Evolutionary conservation across 2,797 vertebrate genomes (phyloP), one percentile per base, ranked within the genome.

Genomic region (Alosa sapidissima): DNA sequence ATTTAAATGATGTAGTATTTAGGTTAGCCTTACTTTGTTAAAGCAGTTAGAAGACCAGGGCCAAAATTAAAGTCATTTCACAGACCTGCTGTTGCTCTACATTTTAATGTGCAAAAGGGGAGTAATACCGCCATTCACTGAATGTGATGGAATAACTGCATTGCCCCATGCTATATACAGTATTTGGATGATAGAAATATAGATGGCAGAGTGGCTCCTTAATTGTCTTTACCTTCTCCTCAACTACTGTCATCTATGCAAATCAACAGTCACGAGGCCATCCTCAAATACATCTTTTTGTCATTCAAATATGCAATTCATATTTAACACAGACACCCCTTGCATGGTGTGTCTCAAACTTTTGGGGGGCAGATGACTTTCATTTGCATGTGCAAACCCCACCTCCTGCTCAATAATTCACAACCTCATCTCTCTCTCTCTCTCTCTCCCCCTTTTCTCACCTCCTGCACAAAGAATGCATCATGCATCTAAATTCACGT

Each of bases 381-480:
- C 81, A 91, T 93, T 93, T 93, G 90, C 92, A 93, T 92, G 86
- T 85, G 81, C 90, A 83, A 48, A 91, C 88, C 88, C 91, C 86
- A 89, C 91, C 92, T 78, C 89, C 92, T 85, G 83, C 88, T 92
- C 90, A 91, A 91, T 92, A 93, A 93, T 93, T 91, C 45, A 94
- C 89, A 89, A 87, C 86, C 88, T 90, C 86, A 87, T 91, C 88
- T 89, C 89, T 19, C 47, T 83, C 2, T n/a, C 83, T 21, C 11
- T 36, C 48, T 82, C 21, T 6, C 28, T 6, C 48, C n/a, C 86
- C n/a, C 86, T 33, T 11, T 8, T 55, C 86, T 36, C 36, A n/a
- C 68, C 65, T 36, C 33, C 65, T 14, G 28, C 65, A 72, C 65
- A 72, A 72, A 36, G 65, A 72, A 83, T 82, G 81, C 54, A 72